Base-by-base conservation (phyloP, 2,797 vertebrate species). In the Amblyraja radiata region DNA sequence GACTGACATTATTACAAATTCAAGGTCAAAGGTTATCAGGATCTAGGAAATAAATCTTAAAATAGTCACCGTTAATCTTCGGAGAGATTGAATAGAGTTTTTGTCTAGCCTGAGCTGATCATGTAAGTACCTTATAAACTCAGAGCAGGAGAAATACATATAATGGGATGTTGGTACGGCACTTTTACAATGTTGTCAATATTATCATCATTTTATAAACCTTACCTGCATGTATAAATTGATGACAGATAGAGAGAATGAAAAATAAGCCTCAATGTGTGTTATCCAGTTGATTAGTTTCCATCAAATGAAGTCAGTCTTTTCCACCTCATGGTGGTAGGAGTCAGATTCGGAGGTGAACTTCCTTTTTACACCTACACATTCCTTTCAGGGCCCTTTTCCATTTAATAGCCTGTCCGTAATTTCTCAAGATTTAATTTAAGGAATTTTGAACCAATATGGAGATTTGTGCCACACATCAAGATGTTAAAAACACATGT, bases 1-100 rank as follows among this genome's bases (percentile, higher is more conserved):
- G 74, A 36, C 32, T 76, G 71, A 73, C 71, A 58, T 92, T 76
- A 74, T 74, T 92, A 58, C 90, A 58, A 92, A 54, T 73, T 54
- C 84, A 74, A 92, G 13, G 39, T 74, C 90, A 73, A 25, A 92
- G 46, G 71, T 92, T 88, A 88, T 88, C 84, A 65, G 16, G 84
- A 16, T 63, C 63, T 88, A 16, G 54, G 84, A 88, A 88, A 68
- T 68, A 88, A 4, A 63, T 88, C 36, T 76, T 46, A 73, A 90
- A 76, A 76, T 58, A 36, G 36, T 76, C 68, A 92, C 71, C 21
- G 25, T 92, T 73, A 73, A 71, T 91, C 65, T 73, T 73, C 23
- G 73, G 21, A 71, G 39, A 36, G 54, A 92, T 71, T 92, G 46
- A 76, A 76, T 76, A 5, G 90, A 74, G 39, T 23, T 74, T 46